Evolutionary conservation across 2,888 invertebrate genomes (phyloP).

Genomic region (Agrotis exclamationis): DNA sequence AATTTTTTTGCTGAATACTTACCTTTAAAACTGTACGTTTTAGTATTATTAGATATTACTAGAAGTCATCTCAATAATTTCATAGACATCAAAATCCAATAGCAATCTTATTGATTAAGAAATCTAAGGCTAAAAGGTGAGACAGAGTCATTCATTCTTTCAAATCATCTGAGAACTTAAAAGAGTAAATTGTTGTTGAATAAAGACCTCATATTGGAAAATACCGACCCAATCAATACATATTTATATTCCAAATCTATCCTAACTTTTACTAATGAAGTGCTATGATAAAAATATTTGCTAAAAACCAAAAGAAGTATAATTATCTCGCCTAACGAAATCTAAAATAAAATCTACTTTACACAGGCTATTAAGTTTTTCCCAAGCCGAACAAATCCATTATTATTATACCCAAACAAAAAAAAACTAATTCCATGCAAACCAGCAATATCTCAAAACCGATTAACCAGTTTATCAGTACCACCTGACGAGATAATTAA

Average conservation of each 20-base stretch:
- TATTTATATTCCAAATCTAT: neutral
- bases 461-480: constrained; percentile 59
- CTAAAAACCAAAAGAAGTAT: neutral
- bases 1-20: neutral
- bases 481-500: constrained; percentile 87
- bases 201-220: too few species aligned
- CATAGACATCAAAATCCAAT: too few species aligned
- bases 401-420: constrained; percentile 39
- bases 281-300: neutral
- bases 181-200: too few species aligned
- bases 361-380: constrained; percentile 3
- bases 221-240: neutral
- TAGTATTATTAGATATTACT: too few species aligned
- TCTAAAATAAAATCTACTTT: neutral
- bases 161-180: too few species aligned
- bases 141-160: too few species aligned
- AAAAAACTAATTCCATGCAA: constrained; percentile 45
- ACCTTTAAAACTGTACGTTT: too few species aligned
- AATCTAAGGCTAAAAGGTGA: too few species aligned
- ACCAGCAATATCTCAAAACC: constrained; percentile 53
- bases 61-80: too few species aligned
- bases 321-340: neutral
- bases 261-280: neutral
- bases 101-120: too few species aligned
- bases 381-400: constrained; percentile 29